Percentiles rank a stretch among this genome's conserved stretches.
Evolutionary conservation across 2,797 vertebrate genomes (phyloP).

Genomic region (Phataginus tetradactyla): DNA sequence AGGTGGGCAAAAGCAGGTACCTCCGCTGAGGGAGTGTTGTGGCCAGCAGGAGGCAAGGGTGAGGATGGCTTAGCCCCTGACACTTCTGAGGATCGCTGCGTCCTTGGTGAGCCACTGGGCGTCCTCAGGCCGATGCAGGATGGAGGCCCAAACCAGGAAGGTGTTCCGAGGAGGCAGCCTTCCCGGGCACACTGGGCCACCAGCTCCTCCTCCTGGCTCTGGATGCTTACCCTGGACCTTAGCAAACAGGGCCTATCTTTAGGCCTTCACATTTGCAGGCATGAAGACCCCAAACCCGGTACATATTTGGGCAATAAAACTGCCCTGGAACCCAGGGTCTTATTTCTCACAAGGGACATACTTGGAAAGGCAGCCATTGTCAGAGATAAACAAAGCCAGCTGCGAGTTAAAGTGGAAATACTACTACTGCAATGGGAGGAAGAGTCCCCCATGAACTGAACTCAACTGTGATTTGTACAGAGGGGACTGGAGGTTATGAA

Average conservation of each 20-base stretch:
- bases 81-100: background rate
- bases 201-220: background rate
- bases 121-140: background rate
- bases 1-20: background rate
- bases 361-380: background rate
- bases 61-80: background rate
- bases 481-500: background rate
- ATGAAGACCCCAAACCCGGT: background rate
- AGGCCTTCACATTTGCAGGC: background rate
- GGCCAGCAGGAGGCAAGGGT: background rate
- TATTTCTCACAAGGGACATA: background rate
- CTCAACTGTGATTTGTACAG: background rate
- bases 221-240: background rate
- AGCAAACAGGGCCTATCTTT: background rate
- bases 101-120: background rate
- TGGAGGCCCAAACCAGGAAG: background rate
- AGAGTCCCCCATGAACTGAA: background rate
- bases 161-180: background rate
- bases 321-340: background rate
- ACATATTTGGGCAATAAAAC: background rate
- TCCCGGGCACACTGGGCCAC: background rate
- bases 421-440: background rate
- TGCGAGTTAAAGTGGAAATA: background rate
- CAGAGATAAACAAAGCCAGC: background rate
- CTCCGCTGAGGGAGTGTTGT: background rate